Percentiles rank a stretch among this genome's conserved stretches.
Evolutionary conservation across 1,140 invertebrate species (phyloP).

Genomic region (Cotesia vestalis): DNA sequence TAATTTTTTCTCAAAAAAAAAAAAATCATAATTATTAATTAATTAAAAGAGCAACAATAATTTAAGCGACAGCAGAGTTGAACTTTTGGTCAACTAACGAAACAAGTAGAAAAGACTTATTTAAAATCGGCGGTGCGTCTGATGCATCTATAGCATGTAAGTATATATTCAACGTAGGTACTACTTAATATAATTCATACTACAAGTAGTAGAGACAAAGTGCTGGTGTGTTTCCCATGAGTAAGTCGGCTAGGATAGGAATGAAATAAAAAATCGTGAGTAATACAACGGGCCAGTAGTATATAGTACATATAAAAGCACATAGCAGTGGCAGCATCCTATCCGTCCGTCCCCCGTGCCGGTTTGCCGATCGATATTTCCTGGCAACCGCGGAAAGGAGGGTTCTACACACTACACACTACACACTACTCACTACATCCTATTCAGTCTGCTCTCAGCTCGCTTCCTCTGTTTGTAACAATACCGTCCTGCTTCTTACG

Average conservation of each 20-base stretch:
- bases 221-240: constrained; percentile 30
- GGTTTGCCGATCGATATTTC: constrained; percentile 57
- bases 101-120: no score
- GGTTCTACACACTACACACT: constrained; percentile 30
- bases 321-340: no score
- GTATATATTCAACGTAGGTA: constrained; percentile 31
- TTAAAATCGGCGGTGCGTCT: no score
- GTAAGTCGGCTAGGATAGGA: background rate
- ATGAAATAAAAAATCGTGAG: constrained; percentile 30
- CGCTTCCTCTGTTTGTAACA: constrained; percentile 52
- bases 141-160: constrained; percentile 39
- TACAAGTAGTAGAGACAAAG: constrained; percentile 41
- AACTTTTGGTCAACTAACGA: no score
- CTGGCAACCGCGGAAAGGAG: constrained; percentile 57
- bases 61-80: no score
- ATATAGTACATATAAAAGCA: no score
- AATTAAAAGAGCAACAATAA: no score
- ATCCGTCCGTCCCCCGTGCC: constrained; percentile 33
- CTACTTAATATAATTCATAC: no score
- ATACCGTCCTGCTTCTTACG: constrained; percentile 50
- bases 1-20: no score
- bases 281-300: constrained; percentile 45
- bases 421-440: no score
- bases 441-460: constrained; percentile 38
- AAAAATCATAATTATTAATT: no score